Base-by-base conservation (phyloP, 2,888 invertebrate species). In the Calliscelio sp. region DNA sequence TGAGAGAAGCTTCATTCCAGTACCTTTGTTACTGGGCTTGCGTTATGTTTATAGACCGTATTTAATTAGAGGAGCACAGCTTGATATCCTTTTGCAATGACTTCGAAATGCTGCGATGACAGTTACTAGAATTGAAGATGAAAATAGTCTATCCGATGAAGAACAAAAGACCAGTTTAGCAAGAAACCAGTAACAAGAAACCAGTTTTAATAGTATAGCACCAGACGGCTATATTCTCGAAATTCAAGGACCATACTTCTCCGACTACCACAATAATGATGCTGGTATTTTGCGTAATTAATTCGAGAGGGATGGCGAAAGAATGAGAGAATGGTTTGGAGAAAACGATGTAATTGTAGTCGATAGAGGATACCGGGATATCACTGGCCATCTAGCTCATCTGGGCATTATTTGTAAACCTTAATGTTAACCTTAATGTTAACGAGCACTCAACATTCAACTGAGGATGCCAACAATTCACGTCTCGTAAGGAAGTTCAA, bases 351-450 rank as follows among this genome's bases (percentile, higher is more conserved):
- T 86, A 2, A 11, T 86, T 41, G 18, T 84, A n/a, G 66, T 84
- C 2, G 80, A 86, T 63, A 59, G 80, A 51, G 84, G 81, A 38
- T 86, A 86, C 38, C 41, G 83, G 4, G 85, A 86, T 78, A 78
- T 63, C 41, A 83, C 68, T n/a, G 51, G 55, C 38, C 35, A 61
- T 4, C 35, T 75, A 14, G 22, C 41, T 4, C 25, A 51, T 2
- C 44, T 70, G n/a, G 70, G 70, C 8, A 53, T 79, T 63, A 10
- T 38, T n/a, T 59, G 73, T n/a, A 51, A 78, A n/a, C n/a, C n/a
- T n/a, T n/a, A 35, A 78, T 78, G 71, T 61, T 66, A 11, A 28
- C 49, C 53, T 81, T 38, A 44, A 35, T 11, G 49, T 1, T 6
- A 53, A 46, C 32, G n/a, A 57, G 25, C 59, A 25, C n/a, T 16